Evolutionary conservation across 2,888 invertebrate genomes (phyloP).

Genomic region (Agapostemon virescens): DNA sequence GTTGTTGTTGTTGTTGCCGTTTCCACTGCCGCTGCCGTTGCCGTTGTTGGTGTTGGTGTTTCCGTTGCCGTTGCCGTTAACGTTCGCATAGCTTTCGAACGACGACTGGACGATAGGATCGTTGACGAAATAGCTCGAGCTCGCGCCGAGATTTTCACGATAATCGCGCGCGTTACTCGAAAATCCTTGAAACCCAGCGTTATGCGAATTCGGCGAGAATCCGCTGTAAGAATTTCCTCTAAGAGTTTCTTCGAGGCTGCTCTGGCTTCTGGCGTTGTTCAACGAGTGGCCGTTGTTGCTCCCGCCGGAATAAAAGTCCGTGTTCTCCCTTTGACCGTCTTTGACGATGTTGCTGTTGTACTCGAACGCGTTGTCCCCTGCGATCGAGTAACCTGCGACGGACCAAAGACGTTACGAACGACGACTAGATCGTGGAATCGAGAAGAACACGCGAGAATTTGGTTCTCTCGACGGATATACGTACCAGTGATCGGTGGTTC

Average conservation of each 20-base stretch:
- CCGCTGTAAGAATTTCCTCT: constrained; percentile 59
- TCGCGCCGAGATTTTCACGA: constrained; percentile 50
- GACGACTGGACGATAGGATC: constrained; percentile 50
- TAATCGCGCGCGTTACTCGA: constrained; percentile 47
- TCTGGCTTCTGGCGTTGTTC: constrained; percentile 44
- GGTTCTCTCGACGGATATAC: constrained; percentile 37
- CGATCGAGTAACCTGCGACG: constrained; percentile 52
- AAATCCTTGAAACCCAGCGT: constrained; percentile 51
- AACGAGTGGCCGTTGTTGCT: constrained; percentile 39
- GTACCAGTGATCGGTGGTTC: constrained; percentile 68
- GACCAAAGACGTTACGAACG: no score
- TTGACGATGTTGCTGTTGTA: constrained; percentile 57
- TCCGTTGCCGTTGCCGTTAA: constrained; percentile 48
- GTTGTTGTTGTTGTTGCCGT: constrained; percentile 52
- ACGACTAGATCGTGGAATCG: no score
- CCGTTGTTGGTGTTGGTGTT: constrained; percentile 52
- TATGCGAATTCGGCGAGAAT: constrained; percentile 57
- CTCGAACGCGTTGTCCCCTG: constrained; percentile 54
- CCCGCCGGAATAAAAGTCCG: constrained; percentile 43
- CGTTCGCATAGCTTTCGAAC: constrained; percentile 59
- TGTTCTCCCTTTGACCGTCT: constrained; percentile 50
- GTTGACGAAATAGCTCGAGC: constrained; percentile 62
- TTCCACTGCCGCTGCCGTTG: constrained; percentile 51
- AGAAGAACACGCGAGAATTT: no score
- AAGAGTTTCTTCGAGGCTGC: constrained; percentile 42